phyloP scores from a whole-genome alignment of 30 jellyfish, hydroid and myxozoan species.

The Calvadosia cruxmelitensis region DNA sequence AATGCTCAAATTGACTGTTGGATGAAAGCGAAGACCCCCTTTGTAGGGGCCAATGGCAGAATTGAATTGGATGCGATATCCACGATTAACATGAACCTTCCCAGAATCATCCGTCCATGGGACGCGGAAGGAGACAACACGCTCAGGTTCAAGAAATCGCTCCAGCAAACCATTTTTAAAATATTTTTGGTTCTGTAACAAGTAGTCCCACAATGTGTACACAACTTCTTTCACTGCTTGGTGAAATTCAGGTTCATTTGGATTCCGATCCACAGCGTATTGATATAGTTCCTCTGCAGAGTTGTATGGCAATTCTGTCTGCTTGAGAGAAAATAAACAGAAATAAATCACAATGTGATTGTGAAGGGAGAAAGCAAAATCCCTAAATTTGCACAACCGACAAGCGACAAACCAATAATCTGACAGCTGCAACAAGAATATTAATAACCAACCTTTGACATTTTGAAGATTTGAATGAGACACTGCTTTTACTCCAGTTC shows the following conservation, averaged over 20 bases:
- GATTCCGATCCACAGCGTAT: constrained; percentile 39
- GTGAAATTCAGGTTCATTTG: constrained; percentile 62
- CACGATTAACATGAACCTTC: constrained; percentile 65
- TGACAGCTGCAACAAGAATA: too few species aligned
- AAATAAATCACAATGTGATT: too few species aligned
- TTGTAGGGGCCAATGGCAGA: constrained; percentile 91
- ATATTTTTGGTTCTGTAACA: constrained; percentile 45
- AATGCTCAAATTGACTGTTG: constrained; percentile 69
- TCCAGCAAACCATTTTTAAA: constrained; percentile 52
- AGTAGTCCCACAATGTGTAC: constrained; percentile 68
- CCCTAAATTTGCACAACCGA: too few species aligned
- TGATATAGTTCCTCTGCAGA: constrained; percentile 60
- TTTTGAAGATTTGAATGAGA: too few species aligned
- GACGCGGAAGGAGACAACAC: constrained; percentile 68
- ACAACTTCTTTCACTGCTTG: constrained; percentile 85
- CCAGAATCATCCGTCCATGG: constrained; percentile 87
- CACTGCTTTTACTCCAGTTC: too few species aligned
- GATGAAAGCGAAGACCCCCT: constrained; percentile 86
- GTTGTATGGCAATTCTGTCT: constrained; percentile 36
- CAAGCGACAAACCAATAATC: too few species aligned
- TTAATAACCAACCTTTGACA: too few species aligned
- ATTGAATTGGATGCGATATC: constrained; percentile 76
- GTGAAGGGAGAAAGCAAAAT: too few species aligned
- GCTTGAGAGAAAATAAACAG: too few species aligned
- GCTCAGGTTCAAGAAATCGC: constrained; percentile 76